phyloP scores from a whole-genome alignment of 1,140 invertebrate species.

The Ostrea denselamellosa region DNA sequence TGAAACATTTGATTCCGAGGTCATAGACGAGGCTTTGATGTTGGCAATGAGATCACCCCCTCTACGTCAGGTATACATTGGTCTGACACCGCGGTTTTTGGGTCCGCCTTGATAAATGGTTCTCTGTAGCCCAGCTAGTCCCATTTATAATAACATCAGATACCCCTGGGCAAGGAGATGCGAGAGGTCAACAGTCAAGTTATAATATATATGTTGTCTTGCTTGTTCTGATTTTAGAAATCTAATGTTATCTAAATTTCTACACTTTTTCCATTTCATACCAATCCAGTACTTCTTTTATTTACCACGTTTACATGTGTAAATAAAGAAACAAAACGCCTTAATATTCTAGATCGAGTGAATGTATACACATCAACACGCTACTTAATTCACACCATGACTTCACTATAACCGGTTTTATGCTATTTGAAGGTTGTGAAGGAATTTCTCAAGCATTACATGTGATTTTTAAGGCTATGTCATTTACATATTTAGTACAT shows the following conservation, averaged over 20 bases:
- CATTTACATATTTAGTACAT: conserved; percentile 16
- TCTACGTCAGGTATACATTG: background rate
- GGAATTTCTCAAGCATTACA: background rate
- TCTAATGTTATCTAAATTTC: background rate
- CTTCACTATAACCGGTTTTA: conserved; percentile 1
- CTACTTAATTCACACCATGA: background rate
- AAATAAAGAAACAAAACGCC: background rate
- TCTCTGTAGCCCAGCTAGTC: background rate
- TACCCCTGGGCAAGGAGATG: background rate
- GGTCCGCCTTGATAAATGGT: conserved; percentile 23
- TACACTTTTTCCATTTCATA: background rate
- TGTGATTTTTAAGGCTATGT: background rate
- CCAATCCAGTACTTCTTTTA: background rate
- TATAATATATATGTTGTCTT: background rate
- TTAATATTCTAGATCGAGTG: background rate
- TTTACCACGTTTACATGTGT: background rate
- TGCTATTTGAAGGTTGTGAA: background rate
- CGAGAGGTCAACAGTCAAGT: background rate
- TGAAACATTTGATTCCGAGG: background rate
- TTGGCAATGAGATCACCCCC: background rate
- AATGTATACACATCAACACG: background rate
- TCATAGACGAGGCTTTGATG: background rate
- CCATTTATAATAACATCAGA: conserved; percentile 6
- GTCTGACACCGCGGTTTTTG: background rate
- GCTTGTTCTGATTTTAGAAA: background rate